phyloP scores from a whole-genome alignment of 2,888 invertebrate genomes.

The Keiferia lycopersicella region DNA sequence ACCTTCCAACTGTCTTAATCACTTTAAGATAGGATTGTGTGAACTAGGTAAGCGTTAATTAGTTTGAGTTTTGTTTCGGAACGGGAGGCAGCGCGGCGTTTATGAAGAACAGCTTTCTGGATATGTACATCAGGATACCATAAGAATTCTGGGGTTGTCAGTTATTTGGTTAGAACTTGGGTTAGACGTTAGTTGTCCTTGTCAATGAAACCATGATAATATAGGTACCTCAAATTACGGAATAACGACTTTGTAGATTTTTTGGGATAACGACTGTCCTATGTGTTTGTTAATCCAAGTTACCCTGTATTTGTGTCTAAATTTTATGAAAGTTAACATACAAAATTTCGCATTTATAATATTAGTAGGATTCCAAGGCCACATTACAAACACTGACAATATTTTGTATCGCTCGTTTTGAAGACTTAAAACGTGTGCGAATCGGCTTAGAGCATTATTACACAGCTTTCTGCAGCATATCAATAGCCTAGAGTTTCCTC shows the following conservation, averaged over 20 bases:
- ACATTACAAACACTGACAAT: background rate
- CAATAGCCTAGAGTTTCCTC: background rate
- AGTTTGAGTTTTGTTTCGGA: background rate
- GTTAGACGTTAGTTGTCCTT: background rate
- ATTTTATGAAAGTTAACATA: no score
- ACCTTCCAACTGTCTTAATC: background rate
- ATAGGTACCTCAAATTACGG: no score
- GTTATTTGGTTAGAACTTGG: no score
- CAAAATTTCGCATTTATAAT: no score
- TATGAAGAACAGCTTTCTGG: background rate
- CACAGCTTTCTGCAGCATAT: background rate
- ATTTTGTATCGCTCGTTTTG: background rate
- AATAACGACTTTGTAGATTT: no score
- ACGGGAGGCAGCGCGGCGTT: background rate
- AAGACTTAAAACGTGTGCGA: background rate
- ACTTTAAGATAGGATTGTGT: constrained; percentile 5
- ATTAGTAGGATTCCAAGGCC: no score
- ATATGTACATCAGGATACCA: background rate
- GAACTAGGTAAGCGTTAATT: constrained; percentile 2
- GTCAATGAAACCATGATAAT: background rate
- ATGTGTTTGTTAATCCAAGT: no score
- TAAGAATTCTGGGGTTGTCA: no score
- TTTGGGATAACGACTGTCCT: no score
- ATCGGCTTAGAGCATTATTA: background rate
- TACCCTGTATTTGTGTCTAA: no score